Conservation (phyloP, 2,888 invertebrate species). For the Lasioglossum malachurum region DNA sequence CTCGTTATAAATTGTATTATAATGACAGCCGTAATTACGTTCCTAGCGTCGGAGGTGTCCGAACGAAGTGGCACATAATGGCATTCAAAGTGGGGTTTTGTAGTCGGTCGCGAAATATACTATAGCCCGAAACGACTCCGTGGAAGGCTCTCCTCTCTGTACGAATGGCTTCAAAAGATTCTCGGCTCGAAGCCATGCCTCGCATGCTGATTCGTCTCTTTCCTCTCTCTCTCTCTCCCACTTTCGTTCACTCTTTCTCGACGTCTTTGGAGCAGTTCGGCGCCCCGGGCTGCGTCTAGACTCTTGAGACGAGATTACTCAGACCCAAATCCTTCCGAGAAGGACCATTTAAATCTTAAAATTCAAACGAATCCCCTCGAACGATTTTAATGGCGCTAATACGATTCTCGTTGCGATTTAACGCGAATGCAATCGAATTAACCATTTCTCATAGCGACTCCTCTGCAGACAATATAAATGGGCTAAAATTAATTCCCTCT, state of each 20-base stretch:
- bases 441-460: background rate
- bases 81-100: constrained; percentile 43
- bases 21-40: constrained; percentile 47
- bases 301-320: constrained; percentile 63
- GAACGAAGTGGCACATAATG: constrained; percentile 37
- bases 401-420: constrained; percentile 29
- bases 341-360: constrained; percentile 63
- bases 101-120: constrained; percentile 42
- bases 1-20: constrained; percentile 45
- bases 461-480: background rate
- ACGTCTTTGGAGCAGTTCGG: constrained; percentile 54
- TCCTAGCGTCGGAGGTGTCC: constrained; percentile 37
- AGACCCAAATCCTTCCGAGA: constrained; percentile 60
- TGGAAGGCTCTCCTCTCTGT: constrained; percentile 27
- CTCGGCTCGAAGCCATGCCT: constrained; percentile 53
- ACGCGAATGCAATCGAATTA: constrained; percentile 33
- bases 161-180: constrained; percentile 53
- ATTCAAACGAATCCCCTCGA: constrained; percentile 53
- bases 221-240: background rate
- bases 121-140: constrained; percentile 31
- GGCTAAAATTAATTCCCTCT: background rate
- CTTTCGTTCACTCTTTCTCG: background rate
- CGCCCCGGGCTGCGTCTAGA: constrained; percentile 62
- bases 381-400: constrained; percentile 53
- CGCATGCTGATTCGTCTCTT: constrained; percentile 61